Evolutionary conservation across 2,888 invertebrate species (phyloP).

Genomic region (Eilema griseolum): DNA sequence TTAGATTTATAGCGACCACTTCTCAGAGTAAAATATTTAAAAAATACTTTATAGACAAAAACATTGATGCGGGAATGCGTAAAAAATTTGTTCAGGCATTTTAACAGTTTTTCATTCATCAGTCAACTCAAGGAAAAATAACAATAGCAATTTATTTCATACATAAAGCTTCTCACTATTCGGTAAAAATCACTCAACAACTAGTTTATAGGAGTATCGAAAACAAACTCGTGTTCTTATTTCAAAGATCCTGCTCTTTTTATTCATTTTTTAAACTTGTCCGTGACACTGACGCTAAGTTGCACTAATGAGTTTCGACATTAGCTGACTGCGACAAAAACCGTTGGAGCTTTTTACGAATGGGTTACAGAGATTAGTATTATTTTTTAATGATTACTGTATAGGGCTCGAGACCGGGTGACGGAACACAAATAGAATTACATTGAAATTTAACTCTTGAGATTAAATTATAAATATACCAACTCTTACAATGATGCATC

Average conservation of each 20-base stretch:
- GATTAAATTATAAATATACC: conserved; percentile 10
- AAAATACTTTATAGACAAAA: neutral
- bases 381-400: conserved; percentile 52
- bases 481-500: neutral
- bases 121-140: conserved; percentile 30
- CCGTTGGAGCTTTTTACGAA: conserved; percentile 73
- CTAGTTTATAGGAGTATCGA: conserved; percentile 62
- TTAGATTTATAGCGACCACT: conserved; percentile 1
- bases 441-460: conserved; percentile 4
- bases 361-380: conserved; percentile 64
- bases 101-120: conserved; percentile 14
- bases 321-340: conserved; percentile 77
- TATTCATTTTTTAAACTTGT: conserved; percentile 73
- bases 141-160: conserved; percentile 45
- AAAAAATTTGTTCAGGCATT: neutral
- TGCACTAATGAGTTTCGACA: conserved; percentile 85
- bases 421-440: conserved; percentile 35
- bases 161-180: conserved; percentile 22
- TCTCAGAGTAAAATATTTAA: neutral
- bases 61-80: neutral
- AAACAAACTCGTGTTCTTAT: conserved; percentile 75
- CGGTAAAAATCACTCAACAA: conserved; percentile 74
- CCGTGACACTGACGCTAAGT: conserved; percentile 85
- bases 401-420: conserved; percentile 44
- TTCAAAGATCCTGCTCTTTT: conserved; percentile 75